Evolutionary conservation across 2,888 invertebrate species (phyloP).

Genomic region (Drosophila testacea): DNA sequence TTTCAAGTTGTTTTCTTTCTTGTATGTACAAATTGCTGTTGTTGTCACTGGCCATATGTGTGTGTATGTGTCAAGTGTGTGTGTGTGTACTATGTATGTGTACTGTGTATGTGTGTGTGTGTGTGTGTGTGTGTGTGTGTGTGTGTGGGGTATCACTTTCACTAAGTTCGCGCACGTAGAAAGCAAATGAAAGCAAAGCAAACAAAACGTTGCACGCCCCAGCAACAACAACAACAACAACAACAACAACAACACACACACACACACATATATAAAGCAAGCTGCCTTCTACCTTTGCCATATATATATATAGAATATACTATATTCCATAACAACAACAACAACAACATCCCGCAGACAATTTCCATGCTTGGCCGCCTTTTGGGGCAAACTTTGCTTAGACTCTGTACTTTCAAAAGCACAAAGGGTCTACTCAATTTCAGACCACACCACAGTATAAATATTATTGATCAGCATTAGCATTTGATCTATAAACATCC

Average conservation of each 20-base stretch:
- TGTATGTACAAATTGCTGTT: conserved; percentile 66
- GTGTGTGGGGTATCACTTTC: conserved; percentile 69
- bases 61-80: conserved; percentile 17
- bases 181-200: conserved; percentile 75
- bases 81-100: too few species aligned
- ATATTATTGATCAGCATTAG: too few species aligned
- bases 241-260: conserved; percentile 14
- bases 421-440: too few species aligned
- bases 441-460: too few species aligned
- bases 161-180: conserved; percentile 72
- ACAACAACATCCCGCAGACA: conserved; percentile 31
- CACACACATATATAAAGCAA: background rate
- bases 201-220: conserved; percentile 57
- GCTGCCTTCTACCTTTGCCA: conserved; percentile 22
- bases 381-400: conserved; percentile 25
- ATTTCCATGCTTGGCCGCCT: conserved; percentile 55
- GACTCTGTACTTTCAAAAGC: too few species aligned
- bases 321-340: background rate
- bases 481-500: too few species aligned
- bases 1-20: conserved; percentile 35
- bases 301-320: background rate
- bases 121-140: conserved; percentile 19
- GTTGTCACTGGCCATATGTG: conserved; percentile 58
- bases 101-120: too few species aligned
- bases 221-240: conserved; percentile 19